Conservation (phyloP, 1,140 invertebrate species). For the Leptoteleia sp. region DNA sequence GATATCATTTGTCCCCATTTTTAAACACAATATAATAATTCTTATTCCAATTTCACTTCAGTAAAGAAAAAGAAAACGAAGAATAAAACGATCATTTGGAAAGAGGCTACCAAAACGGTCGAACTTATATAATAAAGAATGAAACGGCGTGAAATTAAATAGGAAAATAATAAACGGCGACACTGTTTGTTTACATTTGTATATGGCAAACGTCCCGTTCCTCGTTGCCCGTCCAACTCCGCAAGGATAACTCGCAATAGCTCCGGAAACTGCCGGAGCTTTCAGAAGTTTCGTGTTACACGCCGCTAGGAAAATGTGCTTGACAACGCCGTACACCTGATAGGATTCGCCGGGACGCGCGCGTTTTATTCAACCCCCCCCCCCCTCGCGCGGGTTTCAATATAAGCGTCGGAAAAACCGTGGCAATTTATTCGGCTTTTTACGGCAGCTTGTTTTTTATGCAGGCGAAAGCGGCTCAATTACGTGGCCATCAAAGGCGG, state of each 20-base stretch:
- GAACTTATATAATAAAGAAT: no score
- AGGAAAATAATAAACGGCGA: no score
- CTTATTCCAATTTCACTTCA: no score
- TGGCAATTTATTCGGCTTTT: constrained; percentile 40
- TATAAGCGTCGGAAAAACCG: constrained; percentile 19
- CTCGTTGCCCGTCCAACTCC: no score
- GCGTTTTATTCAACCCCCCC: constrained; percentile 25
- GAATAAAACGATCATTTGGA: constrained; percentile 12
- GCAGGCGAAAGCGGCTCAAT: constrained; percentile 15
- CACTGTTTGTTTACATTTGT: no score
- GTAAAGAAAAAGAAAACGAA: no score
- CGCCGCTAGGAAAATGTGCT: constrained; percentile 1
- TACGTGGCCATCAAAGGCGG: constrained; percentile 16
- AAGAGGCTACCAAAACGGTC: no score
- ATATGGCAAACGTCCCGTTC: no score
- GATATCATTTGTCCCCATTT: no score
- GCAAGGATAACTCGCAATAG: constrained; percentile 9
- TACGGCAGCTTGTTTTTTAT: constrained; percentile 31
- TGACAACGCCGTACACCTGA: constrained; percentile 9
- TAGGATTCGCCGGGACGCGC: constrained; percentile 16
- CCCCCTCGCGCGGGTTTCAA: constrained; percentile 6
- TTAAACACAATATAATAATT: no score
- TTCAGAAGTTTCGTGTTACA: constrained; percentile 32
- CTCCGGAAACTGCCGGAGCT: constrained; percentile 25
- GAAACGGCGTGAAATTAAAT: no score